Base-by-base conservation (phyloP, 2,888 invertebrate genomes). In the Lysandra coridon region DNA sequence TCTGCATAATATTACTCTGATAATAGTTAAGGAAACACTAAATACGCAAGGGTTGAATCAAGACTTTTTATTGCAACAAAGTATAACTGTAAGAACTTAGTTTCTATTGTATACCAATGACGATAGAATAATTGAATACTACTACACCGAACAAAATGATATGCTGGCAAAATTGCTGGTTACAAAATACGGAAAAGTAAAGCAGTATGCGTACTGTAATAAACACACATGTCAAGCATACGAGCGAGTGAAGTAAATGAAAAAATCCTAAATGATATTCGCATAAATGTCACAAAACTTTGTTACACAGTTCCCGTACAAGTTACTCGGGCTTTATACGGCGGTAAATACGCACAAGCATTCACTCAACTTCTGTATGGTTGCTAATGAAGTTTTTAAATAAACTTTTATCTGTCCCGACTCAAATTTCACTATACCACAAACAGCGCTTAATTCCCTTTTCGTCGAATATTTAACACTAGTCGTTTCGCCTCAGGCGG, bases 1-100 rank as follows among this genome's bases (percentile, higher is more conserved):
- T 89, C 88, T 88, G 86, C 85, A 88, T 88, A 89, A 87, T 87
- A 85, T 88, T 87, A 90, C 88, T 89, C 87, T 87, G 85, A 83
- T 84, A 83, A 85, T 85, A 83, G 83, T 82, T 79, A 79, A 78
- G 79, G 79, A 81, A 79, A 81, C 81, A 80, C 80, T 75, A 14
- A 37, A 14, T 30, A 17, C 44, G 10, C n/a, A 82, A 85, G 85
- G 84, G 83, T 87, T 84, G 85, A 83, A 82, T 82, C 80, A 83
- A n/a, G 73, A 53, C 1, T 62, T 12, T 40, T 62, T 60, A 17
- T 57, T 60, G 40, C 33, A 78, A 7, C 77, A 33, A 23, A 57
- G 17, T 37, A 49, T 78, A 37, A 78, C 14, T 69, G 4, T 33
- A 69, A 69, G 33, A 14, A 2, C 53, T 14, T 14, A 17, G 17